These are phyloP conservation scores for Poecilia latipinna DNA, from an alignment of 2,113 vertebrate genomes.

Conservation along the genomic window DNA sequence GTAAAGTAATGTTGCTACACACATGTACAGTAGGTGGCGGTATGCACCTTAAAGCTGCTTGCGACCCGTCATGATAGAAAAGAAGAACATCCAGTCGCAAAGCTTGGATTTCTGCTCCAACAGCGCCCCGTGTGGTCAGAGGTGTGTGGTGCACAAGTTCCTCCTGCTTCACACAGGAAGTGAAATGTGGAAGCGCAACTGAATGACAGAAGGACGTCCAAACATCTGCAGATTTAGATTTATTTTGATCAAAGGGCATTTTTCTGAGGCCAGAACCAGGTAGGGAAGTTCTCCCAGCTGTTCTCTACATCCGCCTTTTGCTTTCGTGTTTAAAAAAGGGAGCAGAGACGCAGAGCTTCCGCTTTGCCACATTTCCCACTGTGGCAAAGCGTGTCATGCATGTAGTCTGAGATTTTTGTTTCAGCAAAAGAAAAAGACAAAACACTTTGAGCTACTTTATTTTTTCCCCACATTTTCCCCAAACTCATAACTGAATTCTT, in stretches of 20 bases:
- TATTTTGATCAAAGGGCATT: neutral
- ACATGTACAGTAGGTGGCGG: too few relatives aligned
- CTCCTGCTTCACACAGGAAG: constrained; percentile 17
- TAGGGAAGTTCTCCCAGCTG: constrained; percentile 28
- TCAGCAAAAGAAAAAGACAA: neutral
- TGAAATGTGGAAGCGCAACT: constrained; percentile 12
- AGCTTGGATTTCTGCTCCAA: constrained; percentile 3
- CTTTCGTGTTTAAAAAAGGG: constrained; percentile 6
- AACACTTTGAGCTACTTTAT: neutral
- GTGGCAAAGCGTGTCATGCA: neutral
- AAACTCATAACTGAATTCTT: neutral
- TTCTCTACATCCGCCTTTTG: neutral
- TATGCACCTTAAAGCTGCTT: too few relatives aligned
- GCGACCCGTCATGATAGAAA: too few relatives aligned
- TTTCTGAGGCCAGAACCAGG: constrained; percentile 31
- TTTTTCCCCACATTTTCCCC: too few relatives aligned
- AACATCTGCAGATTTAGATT: neutral
- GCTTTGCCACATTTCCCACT: neutral
- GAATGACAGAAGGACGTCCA: neutral
- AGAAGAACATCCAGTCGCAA: too few relatives aligned
- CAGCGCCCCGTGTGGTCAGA: constrained; percentile 30
- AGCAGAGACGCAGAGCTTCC: constrained; percentile 23
- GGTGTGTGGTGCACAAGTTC: constrained; percentile 1
- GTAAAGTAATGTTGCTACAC: too few relatives aligned
- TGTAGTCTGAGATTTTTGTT: neutral